These are phyloP conservation scores for Garrulus glandarius DNA, from an alignment of 2,797 vertebrate genomes.

Conservation along the genomic window DNA sequence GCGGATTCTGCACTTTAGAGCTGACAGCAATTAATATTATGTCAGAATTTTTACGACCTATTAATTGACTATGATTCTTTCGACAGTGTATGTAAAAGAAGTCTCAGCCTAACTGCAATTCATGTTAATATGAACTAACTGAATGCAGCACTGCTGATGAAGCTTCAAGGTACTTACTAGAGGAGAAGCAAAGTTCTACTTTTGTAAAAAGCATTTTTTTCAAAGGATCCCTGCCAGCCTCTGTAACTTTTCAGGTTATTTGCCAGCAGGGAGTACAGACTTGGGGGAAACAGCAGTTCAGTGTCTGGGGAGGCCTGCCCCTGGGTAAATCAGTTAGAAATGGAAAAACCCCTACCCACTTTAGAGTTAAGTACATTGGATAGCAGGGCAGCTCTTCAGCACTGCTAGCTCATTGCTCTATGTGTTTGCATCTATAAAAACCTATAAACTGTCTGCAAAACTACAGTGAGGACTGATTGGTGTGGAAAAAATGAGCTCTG, in stretches of 20 bases:
- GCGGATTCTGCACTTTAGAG: not conserved
- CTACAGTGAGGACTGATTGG: rapidly evolving
- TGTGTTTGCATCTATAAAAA: not conserved
- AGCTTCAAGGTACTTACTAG: not conserved
- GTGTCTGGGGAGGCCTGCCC: not conserved
- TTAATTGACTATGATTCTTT: not conserved
- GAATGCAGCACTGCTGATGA: not conserved
- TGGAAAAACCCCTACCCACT: not conserved
- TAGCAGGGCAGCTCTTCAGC: not conserved
- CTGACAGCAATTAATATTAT: not conserved
- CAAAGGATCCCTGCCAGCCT: not conserved
- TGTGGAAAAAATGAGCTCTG: not conserved
- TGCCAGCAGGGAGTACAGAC: not conserved
- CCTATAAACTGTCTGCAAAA: not conserved
- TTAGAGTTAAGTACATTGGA: not conserved
- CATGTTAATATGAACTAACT: not conserved
- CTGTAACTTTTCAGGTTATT: not conserved
- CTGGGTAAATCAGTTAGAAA: not conserved
- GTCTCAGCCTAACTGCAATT: not conserved
- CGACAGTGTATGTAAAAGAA: not conserved
- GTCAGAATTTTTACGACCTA: not conserved
- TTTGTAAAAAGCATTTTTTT: not conserved
- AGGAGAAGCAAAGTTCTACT: not conserved
- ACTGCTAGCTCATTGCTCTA: not conserved
- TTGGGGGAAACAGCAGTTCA: not conserved